These are phyloP conservation scores for Tethea ocularis DNA, from an alignment of 2,888 invertebrate species.

Conservation along the genomic window DNA sequence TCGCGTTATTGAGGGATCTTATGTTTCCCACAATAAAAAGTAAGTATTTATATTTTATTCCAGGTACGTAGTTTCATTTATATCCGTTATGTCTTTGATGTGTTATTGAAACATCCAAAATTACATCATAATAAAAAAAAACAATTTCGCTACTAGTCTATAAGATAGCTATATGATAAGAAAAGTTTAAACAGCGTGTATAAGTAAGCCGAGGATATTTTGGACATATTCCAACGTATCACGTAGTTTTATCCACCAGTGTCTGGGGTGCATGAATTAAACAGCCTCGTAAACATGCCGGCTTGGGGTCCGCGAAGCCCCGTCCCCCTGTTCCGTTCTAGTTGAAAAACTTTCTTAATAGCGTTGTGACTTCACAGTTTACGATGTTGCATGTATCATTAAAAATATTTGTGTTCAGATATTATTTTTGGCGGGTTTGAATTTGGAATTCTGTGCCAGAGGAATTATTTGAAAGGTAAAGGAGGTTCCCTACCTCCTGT, in stretches of 20 bases:
- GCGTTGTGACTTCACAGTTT: conserved; percentile 13
- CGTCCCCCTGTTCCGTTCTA: conserved; percentile 11
- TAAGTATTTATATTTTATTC: no score
- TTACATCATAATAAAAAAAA: neutral
- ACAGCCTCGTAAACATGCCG: conserved; percentile 45
- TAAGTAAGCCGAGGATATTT: conserved; percentile 27
- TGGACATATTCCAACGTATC: conserved; percentile 50
- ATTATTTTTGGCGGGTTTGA: neutral
- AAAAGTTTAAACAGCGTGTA: conserved; percentile 11
- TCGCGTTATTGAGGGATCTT: no score
- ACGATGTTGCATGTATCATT: conserved; percentile 10
- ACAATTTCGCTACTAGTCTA: neutral
- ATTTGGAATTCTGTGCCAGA: neutral
- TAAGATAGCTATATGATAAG: neutral
- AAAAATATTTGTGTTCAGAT: neutral
- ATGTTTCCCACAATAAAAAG: no score
- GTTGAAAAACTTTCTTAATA: conserved; percentile 28
- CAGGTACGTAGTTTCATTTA: no score
- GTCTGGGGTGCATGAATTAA: conserved; percentile 42
- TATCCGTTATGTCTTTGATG: no score
- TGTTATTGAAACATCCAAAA: no score
- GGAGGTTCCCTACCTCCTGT: no score
- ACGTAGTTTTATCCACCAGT: conserved; percentile 35
- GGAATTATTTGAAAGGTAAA: no score
- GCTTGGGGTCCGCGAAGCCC: conserved; percentile 1